phyloP scores from a whole-genome alignment of 2,888 invertebrate species.

The Drosophila fungiperda region DNA sequence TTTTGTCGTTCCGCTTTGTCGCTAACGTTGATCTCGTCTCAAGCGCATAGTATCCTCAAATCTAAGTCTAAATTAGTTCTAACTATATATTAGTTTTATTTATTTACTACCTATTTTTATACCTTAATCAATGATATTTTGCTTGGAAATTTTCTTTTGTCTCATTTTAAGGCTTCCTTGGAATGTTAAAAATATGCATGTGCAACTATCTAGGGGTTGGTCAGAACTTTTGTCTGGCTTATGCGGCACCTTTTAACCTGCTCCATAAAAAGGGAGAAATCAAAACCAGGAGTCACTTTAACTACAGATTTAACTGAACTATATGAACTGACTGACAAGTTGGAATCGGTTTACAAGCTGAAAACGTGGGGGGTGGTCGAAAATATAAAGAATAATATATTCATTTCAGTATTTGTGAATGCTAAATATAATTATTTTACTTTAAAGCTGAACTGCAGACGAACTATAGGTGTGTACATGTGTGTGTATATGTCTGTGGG shows the following conservation, averaged over 20 bases:
- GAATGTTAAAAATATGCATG: constrained; percentile 34
- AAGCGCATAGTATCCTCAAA: background rate
- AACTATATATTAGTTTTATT: background rate
- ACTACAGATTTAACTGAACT: constrained; percentile 81
- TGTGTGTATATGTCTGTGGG: constrained; percentile 15
- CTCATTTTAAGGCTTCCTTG: constrained; percentile 55
- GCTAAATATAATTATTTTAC: constrained; percentile 38
- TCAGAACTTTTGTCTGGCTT: constrained; percentile 55
- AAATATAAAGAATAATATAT: constrained; percentile 6
- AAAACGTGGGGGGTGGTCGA: background rate
- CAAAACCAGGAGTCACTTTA: constrained; percentile 62
- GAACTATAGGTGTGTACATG: constrained; percentile 26
- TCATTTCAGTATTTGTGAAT: constrained; percentile 11
- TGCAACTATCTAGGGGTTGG: constrained; percentile 36
- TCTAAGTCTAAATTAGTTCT: background rate
- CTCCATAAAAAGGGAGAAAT: constrained; percentile 46
- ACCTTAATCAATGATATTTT: background rate
- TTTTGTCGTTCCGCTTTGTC: background rate
- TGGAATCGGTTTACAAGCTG: constrained; percentile 46
- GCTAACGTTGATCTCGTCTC: background rate
- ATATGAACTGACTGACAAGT: constrained; percentile 44
- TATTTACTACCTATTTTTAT: background rate
- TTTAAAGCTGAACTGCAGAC: constrained; percentile 55
- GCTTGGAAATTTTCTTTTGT: background rate
- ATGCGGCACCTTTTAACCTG: constrained; percentile 65